Evolutionary conservation across 2,797 vertebrate genomes (phyloP), one percentile per base, ranked within the genome.

Genomic region (Peromyscus attwateri): DNA sequence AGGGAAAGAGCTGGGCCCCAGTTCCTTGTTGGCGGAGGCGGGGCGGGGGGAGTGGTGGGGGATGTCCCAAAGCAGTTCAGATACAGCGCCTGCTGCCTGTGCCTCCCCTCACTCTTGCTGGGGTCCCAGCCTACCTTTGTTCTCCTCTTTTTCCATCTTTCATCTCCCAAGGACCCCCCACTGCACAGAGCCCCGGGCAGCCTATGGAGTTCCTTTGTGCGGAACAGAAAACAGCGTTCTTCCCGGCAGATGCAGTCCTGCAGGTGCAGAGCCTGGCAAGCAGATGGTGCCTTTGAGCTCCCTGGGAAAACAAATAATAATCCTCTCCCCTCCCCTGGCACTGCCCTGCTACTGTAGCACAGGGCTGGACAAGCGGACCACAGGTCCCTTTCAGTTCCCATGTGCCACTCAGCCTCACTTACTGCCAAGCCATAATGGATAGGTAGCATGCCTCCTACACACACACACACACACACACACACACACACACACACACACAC

Each of bases 281-380:
- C 94, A 95, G 94, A 97, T 97, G 97, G 95, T 97, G 71, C 80
- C 96, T 97, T 62, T 92, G 93, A 92, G 90, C 68, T 84, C 80
- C 95, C 91, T 66, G 73, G 73, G 57, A 49, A 64, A 62, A 49
- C 75, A 80, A 81, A 81, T n/a, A 64, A 82, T 64, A 82, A 70
- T 16, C 81, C 21, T 37, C 55, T 57, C 92, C 87, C n/a, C n/a
- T n/a, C 81, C 91, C 25, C 57, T 49, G 87, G 91, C 75, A 52
- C 60, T 87, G 57, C 93, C 29, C 62, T 43, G n/a, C 62, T 37
- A 21, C 66, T 4, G 0, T 17, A 10, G 75, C 76, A 57, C 43
- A n/a, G 43, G 84, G 49, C 79, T 71, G 34, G 84, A 96, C 76
- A 90, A 91, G 70, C 46, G 68, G 52, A 70, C 60, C 34, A 27